Percentiles rank a stretch among this genome's conserved stretches.
phyloP scores from a whole-genome alignment of 92 coral and sea anemone species.

The Epizoanthus ramosus region DNA sequence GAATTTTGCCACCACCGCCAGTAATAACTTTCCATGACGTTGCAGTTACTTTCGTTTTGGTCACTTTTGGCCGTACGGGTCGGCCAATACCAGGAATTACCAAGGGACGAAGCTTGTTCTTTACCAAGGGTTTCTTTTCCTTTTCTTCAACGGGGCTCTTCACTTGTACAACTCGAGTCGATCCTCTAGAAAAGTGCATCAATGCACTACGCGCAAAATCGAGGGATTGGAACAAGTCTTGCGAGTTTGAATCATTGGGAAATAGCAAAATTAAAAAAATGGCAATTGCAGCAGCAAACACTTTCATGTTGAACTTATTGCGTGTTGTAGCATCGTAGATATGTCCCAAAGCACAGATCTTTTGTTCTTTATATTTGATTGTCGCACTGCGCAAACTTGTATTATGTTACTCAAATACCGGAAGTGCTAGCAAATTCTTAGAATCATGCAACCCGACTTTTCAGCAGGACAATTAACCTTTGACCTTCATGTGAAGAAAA shows the following conservation, averaged over 20 bases:
- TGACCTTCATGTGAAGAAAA: no score
- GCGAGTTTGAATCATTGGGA: not conserved
- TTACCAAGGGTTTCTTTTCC: not conserved
- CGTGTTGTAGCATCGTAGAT: no score
- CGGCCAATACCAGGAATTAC: no score
- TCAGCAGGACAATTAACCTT: no score
- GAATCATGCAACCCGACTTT: no score
- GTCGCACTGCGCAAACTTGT: no score
- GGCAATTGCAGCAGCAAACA: not conserved
- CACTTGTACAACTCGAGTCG: not conserved
- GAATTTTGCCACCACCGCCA: not conserved
- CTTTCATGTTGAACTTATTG: not conserved
- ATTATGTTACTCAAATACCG: no score
- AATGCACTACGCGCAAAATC: not conserved
- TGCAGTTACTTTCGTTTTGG: no score
- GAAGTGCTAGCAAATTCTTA: no score
- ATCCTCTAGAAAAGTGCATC: not conserved
- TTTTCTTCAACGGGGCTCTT: conserved; percentile 29
- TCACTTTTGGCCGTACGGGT: not conserved
- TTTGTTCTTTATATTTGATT: no score
- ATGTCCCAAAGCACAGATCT: no score
- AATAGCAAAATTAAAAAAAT: not conserved
- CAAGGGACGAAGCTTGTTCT: not conserved
- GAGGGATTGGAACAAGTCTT: not conserved
- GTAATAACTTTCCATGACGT: not conserved